A percentile compares a stretch with the other conserved stretches of the same genome.
Conservation (phyloP, 2,113 vertebrate genomes). For the Epinephelus cyanopodus region DNA sequence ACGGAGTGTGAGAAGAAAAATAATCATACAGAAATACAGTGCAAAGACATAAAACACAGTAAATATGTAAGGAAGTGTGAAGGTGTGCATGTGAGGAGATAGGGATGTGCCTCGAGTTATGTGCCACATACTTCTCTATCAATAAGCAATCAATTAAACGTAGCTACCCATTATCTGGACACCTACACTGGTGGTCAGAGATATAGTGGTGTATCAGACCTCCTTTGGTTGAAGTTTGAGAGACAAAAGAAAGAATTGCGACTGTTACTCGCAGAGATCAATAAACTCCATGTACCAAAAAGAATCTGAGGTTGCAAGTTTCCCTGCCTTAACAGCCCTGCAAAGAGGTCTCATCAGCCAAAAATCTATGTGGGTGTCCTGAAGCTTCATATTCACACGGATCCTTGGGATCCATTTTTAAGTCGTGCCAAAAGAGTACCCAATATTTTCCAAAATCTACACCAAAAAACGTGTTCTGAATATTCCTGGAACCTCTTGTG, state of each 20-base stretch:
- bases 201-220: not conserved
- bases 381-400: constrained; percentile 31
- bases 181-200: not conserved
- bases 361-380: constrained; percentile 14
- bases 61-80: not conserved
- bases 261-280: not conserved
- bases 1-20: constrained; percentile 41
- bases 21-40: constrained; percentile 38
- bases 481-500: constrained; percentile 12
- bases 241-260: not conserved
- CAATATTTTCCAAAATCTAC: constrained; percentile 5
- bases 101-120: not conserved
- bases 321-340: not conserved
- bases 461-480: constrained; percentile 1
- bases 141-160: constrained; percentile 11
- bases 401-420: constrained; percentile 70
- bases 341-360: not conserved
- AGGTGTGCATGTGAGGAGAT: not conserved
- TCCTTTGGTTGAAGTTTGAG: not conserved
- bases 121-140: constrained; percentile 10
- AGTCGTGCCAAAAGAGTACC: constrained; percentile 10
- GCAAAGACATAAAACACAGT: constrained; percentile 35
- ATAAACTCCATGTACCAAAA: constrained; percentile 17
- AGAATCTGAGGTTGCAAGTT: constrained; percentile 8
- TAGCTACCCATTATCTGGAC: constrained; percentile 18